phyloP scores from a whole-genome alignment of 2,888 invertebrate species.

The Theretra japonica region DNA sequence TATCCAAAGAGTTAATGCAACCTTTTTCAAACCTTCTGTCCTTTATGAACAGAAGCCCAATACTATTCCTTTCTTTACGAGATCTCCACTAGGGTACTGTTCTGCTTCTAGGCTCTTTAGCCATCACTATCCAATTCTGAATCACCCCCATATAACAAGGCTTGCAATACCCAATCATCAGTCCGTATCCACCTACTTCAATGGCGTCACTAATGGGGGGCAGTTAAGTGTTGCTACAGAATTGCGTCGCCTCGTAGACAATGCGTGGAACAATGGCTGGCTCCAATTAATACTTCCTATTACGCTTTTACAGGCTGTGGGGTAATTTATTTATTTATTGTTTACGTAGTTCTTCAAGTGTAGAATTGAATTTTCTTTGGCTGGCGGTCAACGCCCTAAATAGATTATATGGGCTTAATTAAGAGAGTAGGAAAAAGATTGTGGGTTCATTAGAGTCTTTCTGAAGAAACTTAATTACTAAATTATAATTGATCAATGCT shows the following conservation, averaged over 20 bases:
- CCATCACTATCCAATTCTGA: not conserved
- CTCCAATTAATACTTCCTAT: constrained; percentile 1
- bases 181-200: not conserved
- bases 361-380: not conserved
- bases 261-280: constrained; percentile 9
- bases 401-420: no score
- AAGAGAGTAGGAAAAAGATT: no score
- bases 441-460: no score
- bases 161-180: constrained; percentile 1
- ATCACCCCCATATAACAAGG: constrained; percentile 1
- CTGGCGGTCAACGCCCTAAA: no score
- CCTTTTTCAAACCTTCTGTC: not conserved
- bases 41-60: not conserved
- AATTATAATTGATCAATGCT: no score
- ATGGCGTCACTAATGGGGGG: constrained; percentile 18
- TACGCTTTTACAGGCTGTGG: not conserved
- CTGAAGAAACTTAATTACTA: no score
- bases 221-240: constrained; percentile 16
- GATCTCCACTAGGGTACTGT: no score
- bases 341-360: not conserved
- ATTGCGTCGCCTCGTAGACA: constrained; percentile 16
- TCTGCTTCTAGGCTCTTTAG: no score
- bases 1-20: no score
- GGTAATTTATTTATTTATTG: constrained; percentile 5
- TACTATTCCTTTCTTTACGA: no score